A percentile compares a stretch with the other conserved stretches of the same genome.
Conservation (phyloP, 2,888 invertebrate species). For the Tetramorium bicarinatum region DNA sequence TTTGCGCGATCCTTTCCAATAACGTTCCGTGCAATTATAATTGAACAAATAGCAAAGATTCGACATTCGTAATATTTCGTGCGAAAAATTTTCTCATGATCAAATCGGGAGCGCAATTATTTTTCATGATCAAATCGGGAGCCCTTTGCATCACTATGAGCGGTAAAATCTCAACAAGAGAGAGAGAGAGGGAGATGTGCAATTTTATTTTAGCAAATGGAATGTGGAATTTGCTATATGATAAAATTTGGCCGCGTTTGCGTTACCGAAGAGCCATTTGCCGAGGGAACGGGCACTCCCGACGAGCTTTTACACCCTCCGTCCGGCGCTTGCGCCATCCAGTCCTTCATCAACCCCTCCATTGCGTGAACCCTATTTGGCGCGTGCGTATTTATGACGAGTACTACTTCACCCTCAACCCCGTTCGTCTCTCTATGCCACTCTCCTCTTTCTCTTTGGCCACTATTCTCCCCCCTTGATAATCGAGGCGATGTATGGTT, state of each 20-base stretch:
- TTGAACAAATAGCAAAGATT: not conserved
- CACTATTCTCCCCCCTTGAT: slow-evolving; percentile 1
- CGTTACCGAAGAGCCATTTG: slow-evolving; percentile 66
- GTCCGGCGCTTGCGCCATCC: slow-evolving; percentile 67
- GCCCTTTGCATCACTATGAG: not conserved
- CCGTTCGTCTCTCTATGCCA: slow-evolving; percentile 7
- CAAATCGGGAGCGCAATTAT: not conserved
- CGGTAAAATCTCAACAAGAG: not conserved
- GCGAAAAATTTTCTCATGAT: not conserved
- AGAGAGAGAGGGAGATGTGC: too few relatives aligned
- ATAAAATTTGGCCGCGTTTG: slow-evolving; percentile 71
- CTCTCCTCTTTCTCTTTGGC: slow-evolving; percentile 36
- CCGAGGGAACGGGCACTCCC: slow-evolving; percentile 62
- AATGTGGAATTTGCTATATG: slow-evolving; percentile 20
- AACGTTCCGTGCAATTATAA: not conserved
- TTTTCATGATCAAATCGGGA: not conserved
- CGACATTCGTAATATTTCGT: not conserved
- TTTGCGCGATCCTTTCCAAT: not conserved
- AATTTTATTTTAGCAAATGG: slow-evolving; percentile 13
- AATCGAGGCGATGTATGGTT: slow-evolving; percentile 45
- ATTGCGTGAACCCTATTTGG: slow-evolving; percentile 57
- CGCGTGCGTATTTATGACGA: slow-evolving; percentile 63
- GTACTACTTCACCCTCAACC: slow-evolving; percentile 13
- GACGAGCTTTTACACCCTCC: slow-evolving; percentile 66
- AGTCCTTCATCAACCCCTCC: slow-evolving; percentile 61